Conservation (phyloP, 2,797 vertebrate genomes). For the Oophaga sylvatica region DNA sequence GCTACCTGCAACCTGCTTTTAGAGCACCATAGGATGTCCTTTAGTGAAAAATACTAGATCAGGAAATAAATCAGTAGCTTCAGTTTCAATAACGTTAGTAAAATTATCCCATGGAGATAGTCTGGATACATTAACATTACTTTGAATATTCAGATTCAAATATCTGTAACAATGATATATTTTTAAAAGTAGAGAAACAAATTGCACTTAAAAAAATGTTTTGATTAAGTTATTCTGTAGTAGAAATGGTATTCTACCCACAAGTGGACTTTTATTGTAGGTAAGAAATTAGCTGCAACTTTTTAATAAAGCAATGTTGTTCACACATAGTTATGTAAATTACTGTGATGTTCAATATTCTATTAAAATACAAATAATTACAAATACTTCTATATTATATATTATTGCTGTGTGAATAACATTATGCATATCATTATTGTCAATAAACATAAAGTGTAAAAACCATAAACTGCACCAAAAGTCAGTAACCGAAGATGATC, state of each 20-base stretch:
- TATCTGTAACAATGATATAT: neutral
- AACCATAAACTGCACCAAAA: too few relatives aligned
- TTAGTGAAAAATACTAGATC: constrained; percentile 2
- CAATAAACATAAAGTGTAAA: too few relatives aligned
- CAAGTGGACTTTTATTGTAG: too few relatives aligned
- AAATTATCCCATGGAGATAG: neutral
- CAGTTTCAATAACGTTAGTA: neutral
- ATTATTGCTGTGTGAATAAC: neutral
- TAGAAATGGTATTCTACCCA: neutral
- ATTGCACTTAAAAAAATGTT: neutral
- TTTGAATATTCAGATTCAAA: neutral
- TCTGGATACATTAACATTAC: neutral
- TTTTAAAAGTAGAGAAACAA: neutral
- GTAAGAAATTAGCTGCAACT: too few relatives aligned
- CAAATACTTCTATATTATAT: neutral
- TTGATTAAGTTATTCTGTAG: too few relatives aligned
- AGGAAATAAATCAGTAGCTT: neutral
- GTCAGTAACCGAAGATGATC: too few relatives aligned
- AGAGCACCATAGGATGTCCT: neutral
- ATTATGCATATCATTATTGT: neutral
- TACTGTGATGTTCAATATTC: neutral
- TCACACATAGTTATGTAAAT: neutral
- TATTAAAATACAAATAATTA: neutral
- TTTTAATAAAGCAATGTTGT: too few relatives aligned
- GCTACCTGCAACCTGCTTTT: neutral